A percentile compares a stretch with the other conserved stretches of the same genome.
Conservation (phyloP, 2,113 vertebrate species). For the Tiliqua scincoides region DNA sequence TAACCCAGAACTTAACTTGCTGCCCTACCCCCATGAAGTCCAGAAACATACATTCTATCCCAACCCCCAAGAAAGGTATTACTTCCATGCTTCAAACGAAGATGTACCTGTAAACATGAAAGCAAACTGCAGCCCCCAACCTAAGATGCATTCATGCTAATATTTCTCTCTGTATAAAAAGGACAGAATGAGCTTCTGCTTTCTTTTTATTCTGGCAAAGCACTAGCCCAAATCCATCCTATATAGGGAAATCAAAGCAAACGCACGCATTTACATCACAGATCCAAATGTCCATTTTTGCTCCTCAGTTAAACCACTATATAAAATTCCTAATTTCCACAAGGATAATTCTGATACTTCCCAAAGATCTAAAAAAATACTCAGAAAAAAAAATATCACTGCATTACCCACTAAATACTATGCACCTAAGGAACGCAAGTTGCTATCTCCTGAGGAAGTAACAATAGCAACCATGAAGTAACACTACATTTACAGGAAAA, state of each 20-base stretch:
- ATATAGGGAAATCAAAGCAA: background rate
- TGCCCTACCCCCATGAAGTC: background rate
- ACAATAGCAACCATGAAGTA: background rate
- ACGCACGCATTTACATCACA: background rate
- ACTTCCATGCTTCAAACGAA: background rate
- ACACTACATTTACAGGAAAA: background rate
- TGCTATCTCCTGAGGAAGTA: background rate
- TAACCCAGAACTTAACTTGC: background rate
- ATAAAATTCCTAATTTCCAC: background rate
- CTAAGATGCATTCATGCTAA: background rate
- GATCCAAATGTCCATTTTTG: background rate
- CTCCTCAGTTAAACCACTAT: background rate
- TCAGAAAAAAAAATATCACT: background rate
- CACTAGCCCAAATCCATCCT: background rate
- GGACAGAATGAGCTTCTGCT: background rate
- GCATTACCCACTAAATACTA: background rate
- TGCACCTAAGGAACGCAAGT: background rate
- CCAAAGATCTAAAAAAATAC: background rate
- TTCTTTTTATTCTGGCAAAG: background rate
- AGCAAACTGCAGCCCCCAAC: background rate
- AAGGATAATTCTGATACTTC: background rate
- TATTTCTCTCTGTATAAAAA: background rate
- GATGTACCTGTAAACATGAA: background rate
- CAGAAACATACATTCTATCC: background rate
- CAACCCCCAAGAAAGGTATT: background rate